Conservation (phyloP, 2,888 invertebrate species). For the Chironomus riparius region DNA sequence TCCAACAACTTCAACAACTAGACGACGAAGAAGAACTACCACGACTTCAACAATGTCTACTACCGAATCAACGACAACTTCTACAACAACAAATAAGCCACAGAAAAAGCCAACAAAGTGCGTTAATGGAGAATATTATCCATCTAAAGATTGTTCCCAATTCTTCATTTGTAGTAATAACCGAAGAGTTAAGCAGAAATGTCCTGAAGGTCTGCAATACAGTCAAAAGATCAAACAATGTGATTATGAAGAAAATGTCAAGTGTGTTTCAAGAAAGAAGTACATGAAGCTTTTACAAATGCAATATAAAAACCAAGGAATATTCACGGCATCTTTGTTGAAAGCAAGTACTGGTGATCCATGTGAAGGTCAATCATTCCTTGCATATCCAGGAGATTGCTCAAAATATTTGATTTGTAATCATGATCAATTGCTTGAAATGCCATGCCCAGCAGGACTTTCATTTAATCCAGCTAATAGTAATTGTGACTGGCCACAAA, state of each 20-base stretch:
- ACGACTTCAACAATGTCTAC: conserved; percentile 22
- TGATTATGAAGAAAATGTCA: conserved; percentile 62
- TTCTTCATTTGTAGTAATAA: conserved; percentile 73
- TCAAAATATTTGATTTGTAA: conserved; percentile 66
- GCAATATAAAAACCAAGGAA: neutral
- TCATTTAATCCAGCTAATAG: conserved; percentile 37
- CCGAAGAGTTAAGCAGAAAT: conserved; percentile 56
- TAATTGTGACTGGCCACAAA: conserved; percentile 63
- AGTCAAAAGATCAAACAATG: conserved; percentile 56
- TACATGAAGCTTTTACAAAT: conserved; percentile 36
- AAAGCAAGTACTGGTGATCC: conserved; percentile 42
- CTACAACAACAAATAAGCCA: conserved; percentile 37
- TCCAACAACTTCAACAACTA: conserved; percentile 9
- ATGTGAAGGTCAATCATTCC: conserved; percentile 56
- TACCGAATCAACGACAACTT: conserved; percentile 26
- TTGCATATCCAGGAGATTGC: conserved; percentile 59
- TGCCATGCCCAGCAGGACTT: conserved; percentile 26
- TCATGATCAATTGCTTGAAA: conserved; percentile 40
- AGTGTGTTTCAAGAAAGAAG: conserved; percentile 44
- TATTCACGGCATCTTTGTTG: neutral
- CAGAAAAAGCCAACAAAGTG: conserved; percentile 44
- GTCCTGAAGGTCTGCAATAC: conserved; percentile 71
- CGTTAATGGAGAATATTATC: conserved; percentile 63
- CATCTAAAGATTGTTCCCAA: conserved; percentile 61
- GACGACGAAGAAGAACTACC: conserved; percentile 26